phyloP scores from a whole-genome alignment of 2,888 invertebrate species.

The Synergus laeviventris region DNA sequence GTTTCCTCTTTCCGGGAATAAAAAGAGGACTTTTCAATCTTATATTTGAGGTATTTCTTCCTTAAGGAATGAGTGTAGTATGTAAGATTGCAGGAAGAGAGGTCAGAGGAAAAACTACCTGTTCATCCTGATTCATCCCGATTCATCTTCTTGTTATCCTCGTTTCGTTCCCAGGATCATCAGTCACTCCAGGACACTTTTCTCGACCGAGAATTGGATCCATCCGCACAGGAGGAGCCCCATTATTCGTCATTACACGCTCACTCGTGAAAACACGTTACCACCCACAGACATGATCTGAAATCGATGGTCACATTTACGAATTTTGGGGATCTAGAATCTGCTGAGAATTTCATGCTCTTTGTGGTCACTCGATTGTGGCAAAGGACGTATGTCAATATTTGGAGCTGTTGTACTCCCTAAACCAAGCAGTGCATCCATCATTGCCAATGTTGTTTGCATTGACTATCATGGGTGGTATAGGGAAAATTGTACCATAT shows the following conservation, averaged over 20 bases:
- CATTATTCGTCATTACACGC: conserved; percentile 74
- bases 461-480: conserved; percentile 24
- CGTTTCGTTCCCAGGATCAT: conserved; percentile 63
- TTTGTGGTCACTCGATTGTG: conserved; percentile 54
- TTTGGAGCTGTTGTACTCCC: conserved; percentile 60
- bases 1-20: conserved; percentile 23
- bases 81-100: conserved; percentile 55
- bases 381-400: conserved; percentile 63
- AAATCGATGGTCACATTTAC: conserved; percentile 38
- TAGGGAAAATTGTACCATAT: conserved; percentile 14
- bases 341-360: conserved; percentile 55
- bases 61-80: conserved; percentile 50
- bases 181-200: conserved; percentile 69
- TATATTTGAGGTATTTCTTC: conserved; percentile 23
- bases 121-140: conserved; percentile 47
- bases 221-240: conserved; percentile 63
- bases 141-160: conserved; percentile 25
- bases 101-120: conserved; percentile 65
- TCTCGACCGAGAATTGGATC: conserved; percentile 54
- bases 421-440: conserved; percentile 56
- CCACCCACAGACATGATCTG: conserved; percentile 53
- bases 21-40: conserved; percentile 41
- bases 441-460: conserved; percentile 46
- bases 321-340: conserved; percentile 44
- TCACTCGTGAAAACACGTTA: conserved; percentile 70